Evolutionary conservation across 2,888 invertebrate genomes (phyloP).

Genomic region (Holacanthella duospinosa): DNA sequence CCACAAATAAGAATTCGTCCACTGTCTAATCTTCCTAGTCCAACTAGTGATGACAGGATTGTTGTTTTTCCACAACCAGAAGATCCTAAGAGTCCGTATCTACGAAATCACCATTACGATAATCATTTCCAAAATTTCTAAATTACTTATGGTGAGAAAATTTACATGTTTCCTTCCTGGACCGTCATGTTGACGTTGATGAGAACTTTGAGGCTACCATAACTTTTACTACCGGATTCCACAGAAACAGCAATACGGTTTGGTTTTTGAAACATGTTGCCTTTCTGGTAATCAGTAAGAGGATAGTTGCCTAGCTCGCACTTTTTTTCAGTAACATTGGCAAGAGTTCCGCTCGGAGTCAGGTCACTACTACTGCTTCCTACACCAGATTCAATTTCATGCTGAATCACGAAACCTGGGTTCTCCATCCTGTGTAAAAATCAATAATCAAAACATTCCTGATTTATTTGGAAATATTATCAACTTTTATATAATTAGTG

Average conservation of each 20-base stretch:
- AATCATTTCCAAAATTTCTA: neutral
- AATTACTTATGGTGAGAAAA: neutral
- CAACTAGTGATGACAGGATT: slow-evolving; percentile 41
- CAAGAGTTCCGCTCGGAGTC: too few species aligned
- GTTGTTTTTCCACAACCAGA: slow-evolving; percentile 65
- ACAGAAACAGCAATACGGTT: neutral
- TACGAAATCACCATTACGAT: slow-evolving; percentile 42
- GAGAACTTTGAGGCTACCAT: slow-evolving; percentile 13
- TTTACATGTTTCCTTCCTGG: slow-evolving; percentile 25
- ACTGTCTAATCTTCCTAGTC: slow-evolving; percentile 40
- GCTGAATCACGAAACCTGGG: too few species aligned
- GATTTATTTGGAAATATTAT: too few species aligned
- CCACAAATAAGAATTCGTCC: slow-evolving; percentile 43
- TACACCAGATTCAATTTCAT: too few species aligned
- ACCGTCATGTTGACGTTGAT: slow-evolving; percentile 24
- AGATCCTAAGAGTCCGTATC: slow-evolving; percentile 85
- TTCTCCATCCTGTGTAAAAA: too few species aligned
- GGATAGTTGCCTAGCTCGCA: too few species aligned
- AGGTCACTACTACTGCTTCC: too few species aligned
- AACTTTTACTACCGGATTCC: neutral
- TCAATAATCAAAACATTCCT: too few species aligned
- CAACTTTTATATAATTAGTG: too few species aligned
- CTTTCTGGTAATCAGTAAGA: too few species aligned
- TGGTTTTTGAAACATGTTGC: too few species aligned
- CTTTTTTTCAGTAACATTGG: too few species aligned